Conservation (phyloP, 2,797 vertebrate species). For the Paratrypauchen microcephalus region DNA sequence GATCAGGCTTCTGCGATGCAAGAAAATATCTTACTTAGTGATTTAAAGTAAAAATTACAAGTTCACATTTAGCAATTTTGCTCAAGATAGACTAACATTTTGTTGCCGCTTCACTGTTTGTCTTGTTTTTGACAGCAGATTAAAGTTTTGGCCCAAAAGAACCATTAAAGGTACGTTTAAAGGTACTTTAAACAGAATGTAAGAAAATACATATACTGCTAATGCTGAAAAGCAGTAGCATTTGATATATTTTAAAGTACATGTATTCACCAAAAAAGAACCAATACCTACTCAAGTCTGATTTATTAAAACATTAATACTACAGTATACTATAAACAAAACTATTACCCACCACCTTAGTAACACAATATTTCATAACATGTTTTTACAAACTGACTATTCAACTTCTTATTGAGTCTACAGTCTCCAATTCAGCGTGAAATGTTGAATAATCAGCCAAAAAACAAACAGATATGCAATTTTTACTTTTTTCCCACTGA, state of each 20-base stretch:
- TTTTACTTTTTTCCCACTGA: not conserved
- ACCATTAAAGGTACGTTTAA: too few relatives aligned
- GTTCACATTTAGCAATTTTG: not conserved
- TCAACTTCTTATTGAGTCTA: not conserved
- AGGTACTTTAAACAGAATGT: too few relatives aligned
- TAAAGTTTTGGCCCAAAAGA: not conserved
- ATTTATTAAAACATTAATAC: conserved; percentile 6
- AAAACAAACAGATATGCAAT: too few relatives aligned
- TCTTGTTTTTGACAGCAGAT: not conserved
- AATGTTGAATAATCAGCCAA: not conserved
- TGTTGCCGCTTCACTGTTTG: not conserved
- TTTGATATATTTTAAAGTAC: not conserved
- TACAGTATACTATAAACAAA: not conserved
- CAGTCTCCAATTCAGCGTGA: not conserved
- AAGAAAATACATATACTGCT: not conserved
- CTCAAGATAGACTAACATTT: not conserved
- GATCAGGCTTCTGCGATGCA: not conserved
- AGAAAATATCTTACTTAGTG: not conserved
- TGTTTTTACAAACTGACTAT: not conserved
- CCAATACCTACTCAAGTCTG: not conserved
- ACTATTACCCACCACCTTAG: not conserved
- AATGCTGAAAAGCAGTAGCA: not conserved
- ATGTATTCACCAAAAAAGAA: not conserved
- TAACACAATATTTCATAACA: not conserved
- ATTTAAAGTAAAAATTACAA: not conserved